phyloP scores from a whole-genome alignment of 2,888 invertebrate species.

The Willowsia nigromaculata region DNA sequence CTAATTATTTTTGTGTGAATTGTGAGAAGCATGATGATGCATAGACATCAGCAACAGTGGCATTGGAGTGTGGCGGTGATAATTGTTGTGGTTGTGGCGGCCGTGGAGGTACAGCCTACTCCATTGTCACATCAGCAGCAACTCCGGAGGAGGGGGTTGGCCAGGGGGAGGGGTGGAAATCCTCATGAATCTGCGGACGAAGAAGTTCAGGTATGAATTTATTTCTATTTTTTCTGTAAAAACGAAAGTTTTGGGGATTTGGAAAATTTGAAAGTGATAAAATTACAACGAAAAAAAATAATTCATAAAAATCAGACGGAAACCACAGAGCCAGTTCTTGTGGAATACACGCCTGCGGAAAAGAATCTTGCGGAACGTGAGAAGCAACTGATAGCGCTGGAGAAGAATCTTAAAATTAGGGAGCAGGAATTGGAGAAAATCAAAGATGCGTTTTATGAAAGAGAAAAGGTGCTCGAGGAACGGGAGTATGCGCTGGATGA shows the following conservation, averaged over 20 bases:
- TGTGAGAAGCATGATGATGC: neutral
- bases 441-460: slow-evolving; percentile 1
- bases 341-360: neutral
- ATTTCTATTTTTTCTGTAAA: too few species aligned
- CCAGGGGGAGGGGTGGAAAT: neutral
- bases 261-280: neutral
- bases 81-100: neutral
- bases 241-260: neutral
- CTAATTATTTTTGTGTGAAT: neutral
- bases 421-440: slow-evolving; percentile 50
- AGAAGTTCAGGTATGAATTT: slow-evolving; percentile 15
- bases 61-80: slow-evolving; percentile 47
- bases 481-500: slow-evolving; percentile 45
- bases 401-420: slow-evolving; percentile 32
- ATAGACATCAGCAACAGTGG: neutral
- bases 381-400: neutral
- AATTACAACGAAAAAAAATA: neutral
- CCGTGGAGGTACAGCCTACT: neutral
- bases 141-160: slow-evolving; percentile 29
- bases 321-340: slow-evolving; percentile 33
- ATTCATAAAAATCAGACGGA: slow-evolving; percentile 19
- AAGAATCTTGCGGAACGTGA: neutral
- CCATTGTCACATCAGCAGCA: slow-evolving; percentile 60
- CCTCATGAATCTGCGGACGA: neutral
- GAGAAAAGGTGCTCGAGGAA: slow-evolving; percentile 52